Base-by-base conservation (phyloP, 2,888 invertebrate species). In the Leptogaster cylindrica region DNA sequence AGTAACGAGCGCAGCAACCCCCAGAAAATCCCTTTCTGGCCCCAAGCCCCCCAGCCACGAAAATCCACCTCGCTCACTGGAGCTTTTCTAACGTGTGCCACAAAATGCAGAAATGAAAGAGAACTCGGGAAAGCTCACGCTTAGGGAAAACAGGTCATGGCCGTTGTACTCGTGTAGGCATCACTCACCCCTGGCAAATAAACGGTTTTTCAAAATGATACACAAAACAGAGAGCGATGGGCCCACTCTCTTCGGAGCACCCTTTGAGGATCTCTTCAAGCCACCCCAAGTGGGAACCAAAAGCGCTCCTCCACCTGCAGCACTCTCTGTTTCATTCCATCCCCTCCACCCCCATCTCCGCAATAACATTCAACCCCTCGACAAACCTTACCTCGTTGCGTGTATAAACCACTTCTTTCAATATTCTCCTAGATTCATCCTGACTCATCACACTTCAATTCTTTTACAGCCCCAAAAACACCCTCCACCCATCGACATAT, bases 61-160 rank as follows among this genome's bases (percentile, higher is more conserved):
- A 25, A 63, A 41, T 12, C 12, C 28, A 28, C 28, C 16, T n/a
- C 2, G 16, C 33, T 36, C 14, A 44, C 10, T 14, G 14, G 14
- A 64, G 48, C 33, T 48, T 64, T 48, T 33, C 48, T n/a, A 64
- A 31, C 20, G 33, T 64, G 33, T 50, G 64, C 36, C 31, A 36
- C 20, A 48, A 64, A 64, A 64, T 50, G 50, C 50, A 33, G 50
- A 48, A 27, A 46, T 58, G 44, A 66, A 50, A 52, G 55, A 25
- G 61, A 70, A 65, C 44, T 63, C 63, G 65, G 58, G 36, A 67
- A 67, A 70, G 69, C 69, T 70, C 65, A 39, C 63, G 58, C 27
- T 50, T 61, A 39, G 28, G 36, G 66, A 66, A 66, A 66, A 67
- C 78, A 78, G 80, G 80, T 80, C 80, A 80, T 75, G 80, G 80